phyloP scores from a whole-genome alignment of 1,140 invertebrate genomes.

The Phortica variegata region DNA sequence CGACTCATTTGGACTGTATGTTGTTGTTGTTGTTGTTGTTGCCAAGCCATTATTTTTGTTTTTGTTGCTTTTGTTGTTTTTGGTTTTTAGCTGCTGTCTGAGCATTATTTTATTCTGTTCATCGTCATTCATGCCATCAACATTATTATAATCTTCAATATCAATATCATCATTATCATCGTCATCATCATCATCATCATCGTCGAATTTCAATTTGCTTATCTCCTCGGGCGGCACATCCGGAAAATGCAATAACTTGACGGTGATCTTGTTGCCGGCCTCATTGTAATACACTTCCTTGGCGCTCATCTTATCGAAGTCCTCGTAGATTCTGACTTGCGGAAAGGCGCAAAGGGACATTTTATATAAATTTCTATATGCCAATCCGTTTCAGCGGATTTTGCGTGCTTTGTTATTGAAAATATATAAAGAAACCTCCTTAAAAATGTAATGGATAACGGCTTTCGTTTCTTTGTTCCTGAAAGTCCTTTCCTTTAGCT shows the following conservation, averaged over 20 bases:
- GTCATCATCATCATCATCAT: conserved; percentile 25
- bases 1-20: no score
- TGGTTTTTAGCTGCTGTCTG: not conserved
- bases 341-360: conserved; percentile 48
- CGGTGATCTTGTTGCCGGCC: conserved; percentile 53
- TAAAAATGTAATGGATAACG: no score
- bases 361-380: no score
- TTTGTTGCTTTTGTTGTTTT: not conserved
- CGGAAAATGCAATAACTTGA: conserved; percentile 50
- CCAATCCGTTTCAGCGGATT: no score
- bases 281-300: conserved; percentile 56
- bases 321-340: conserved; percentile 55
- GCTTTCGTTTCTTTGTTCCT: no score
- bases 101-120: not conserved
- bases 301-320: conserved; percentile 57
- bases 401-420: no score
- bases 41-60: not conserved
- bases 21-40: no score
- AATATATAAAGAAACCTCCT: no score
- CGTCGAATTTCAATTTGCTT: conserved; percentile 43
- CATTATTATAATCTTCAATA: conserved; percentile 5
- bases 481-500: no score
- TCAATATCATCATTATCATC: conserved; percentile 11
- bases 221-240: conserved; percentile 51
- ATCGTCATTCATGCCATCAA: conserved; percentile 12